Percentiles rank a stretch among this genome's conserved stretches.
phyloP scores from a whole-genome alignment of 2,797 vertebrate genomes.

The Ataeniobius toweri region DNA sequence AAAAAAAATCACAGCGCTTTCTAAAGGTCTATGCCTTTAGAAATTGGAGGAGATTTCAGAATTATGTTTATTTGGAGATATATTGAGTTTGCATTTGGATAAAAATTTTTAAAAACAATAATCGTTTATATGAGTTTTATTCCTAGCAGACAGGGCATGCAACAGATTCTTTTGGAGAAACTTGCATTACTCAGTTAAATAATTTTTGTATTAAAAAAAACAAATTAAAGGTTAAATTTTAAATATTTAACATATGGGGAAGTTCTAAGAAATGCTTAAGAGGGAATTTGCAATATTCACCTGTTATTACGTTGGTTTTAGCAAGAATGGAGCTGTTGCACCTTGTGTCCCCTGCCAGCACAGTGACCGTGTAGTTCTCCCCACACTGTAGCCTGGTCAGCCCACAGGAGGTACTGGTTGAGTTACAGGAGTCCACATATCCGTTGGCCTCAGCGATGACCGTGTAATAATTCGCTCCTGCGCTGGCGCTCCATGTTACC shows the following conservation, averaged over 20 bases:
- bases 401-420: slow-evolving; percentile 63
- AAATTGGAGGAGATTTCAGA: neutral
- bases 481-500: slow-evolving; percentile 70
- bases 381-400: slow-evolving; percentile 75
- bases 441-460: slow-evolving; percentile 63
- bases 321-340: slow-evolving; percentile 74
- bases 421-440: slow-evolving; percentile 47
- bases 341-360: slow-evolving; percentile 71
- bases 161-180: too few species aligned
- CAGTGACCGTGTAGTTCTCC: slow-evolving; percentile 67
- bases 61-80: neutral
- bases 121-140: neutral
- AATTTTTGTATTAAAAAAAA: too few species aligned
- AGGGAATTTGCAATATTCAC: slow-evolving; percentile 49
- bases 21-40: neutral
- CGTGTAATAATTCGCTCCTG: slow-evolving; percentile 68
- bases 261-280: too few species aligned
- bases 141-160: neutral
- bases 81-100: neutral
- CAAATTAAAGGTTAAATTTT: too few species aligned
- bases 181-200: too few species aligned
- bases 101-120: neutral
- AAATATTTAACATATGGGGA: too few species aligned
- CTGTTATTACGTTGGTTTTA: slow-evolving; percentile 67
- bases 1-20: neutral